A percentile compares a stretch with the other conserved stretches of the same genome.
phyloP scores from a whole-genome alignment of 1,140 invertebrate species.

The Drosophila suzukii region DNA sequence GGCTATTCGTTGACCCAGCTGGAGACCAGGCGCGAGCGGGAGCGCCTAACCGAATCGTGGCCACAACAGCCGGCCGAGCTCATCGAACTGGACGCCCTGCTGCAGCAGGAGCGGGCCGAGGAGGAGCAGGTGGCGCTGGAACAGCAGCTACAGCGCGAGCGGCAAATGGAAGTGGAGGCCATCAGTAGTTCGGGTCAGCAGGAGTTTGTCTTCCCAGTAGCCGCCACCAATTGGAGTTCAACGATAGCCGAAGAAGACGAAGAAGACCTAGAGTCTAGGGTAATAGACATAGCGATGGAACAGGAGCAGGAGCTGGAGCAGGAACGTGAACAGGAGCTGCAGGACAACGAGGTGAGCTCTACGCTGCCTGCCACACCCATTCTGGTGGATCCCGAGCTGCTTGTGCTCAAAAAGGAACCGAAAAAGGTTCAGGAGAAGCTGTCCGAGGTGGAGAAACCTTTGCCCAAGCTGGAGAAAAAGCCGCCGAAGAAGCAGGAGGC shows the following conservation, averaged over 20 bases:
- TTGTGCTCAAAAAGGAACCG: background rate
- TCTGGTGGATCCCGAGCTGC: background rate
- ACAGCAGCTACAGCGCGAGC: slow-evolving; percentile 42
- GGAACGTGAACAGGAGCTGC: slow-evolving; percentile 25
- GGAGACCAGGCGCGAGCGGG: slow-evolving; percentile 63
- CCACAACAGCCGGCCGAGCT: slow-evolving; percentile 47
- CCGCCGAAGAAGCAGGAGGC: background rate
- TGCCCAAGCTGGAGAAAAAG: slow-evolving; percentile 4
- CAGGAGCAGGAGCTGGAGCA: background rate
- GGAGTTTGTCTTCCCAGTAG: slow-evolving; percentile 22
- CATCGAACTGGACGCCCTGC: slow-evolving; percentile 70
- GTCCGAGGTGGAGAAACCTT: background rate
- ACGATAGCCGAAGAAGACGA: background rate
- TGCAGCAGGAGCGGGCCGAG: slow-evolving; percentile 78
- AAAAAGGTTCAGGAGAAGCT: slow-evolving; percentile 3
- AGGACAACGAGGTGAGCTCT: slow-evolving; percentile 69
- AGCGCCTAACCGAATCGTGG: slow-evolving; percentile 10
- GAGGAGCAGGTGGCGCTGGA: slow-evolving; percentile 76
- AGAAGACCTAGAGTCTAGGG: background rate
- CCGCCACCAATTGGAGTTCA: slow-evolving; percentile 2
- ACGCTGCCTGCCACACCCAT: slow-evolving; percentile 56
- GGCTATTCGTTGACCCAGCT: slow-evolving; percentile 79
- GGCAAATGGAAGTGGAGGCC: slow-evolving; percentile 31
- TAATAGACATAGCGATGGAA: background rate
- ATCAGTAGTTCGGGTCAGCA: slow-evolving; percentile 33